Conservation (phyloP, 2,888 invertebrate species). For the Sarcophaga rosellei region DNA sequence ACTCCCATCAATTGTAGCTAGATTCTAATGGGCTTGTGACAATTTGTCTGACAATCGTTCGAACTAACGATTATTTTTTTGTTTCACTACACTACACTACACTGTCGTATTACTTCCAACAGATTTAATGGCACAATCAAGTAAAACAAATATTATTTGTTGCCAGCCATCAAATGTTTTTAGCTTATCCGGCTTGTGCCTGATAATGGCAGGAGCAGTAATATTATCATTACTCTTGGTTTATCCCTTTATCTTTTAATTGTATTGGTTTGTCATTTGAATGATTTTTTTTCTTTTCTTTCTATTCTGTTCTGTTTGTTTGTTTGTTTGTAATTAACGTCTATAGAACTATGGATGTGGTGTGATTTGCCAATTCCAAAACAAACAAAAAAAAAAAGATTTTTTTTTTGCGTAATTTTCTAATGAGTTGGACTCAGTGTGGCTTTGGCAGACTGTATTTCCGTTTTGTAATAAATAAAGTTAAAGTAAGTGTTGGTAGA, state of each 20-base stretch:
- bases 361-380: conserved; percentile 32
- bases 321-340: conserved; percentile 38
- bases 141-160: neutral
- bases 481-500: conserved; percentile 23
- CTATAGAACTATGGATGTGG: conserved; percentile 25
- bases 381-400: neutral
- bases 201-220: neutral
- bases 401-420: conserved; percentile 59
- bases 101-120: neutral
- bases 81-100: too few species aligned
- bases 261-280: conserved; percentile 48
- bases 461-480: conserved; percentile 27
- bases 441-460: conserved; percentile 50
- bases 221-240: conserved; percentile 11
- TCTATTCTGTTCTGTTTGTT: too few species aligned
- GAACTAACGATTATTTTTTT: too few species aligned
- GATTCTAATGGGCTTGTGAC: too few species aligned
- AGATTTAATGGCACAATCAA: neutral
- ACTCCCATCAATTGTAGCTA: too few species aligned
- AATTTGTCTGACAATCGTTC: too few species aligned
- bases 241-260: conserved; percentile 46
- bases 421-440: conserved; percentile 67
- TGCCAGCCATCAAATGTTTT: conserved; percentile 10
- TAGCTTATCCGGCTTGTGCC: neutral
- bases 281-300: neutral